Conservation (phyloP, 2,888 invertebrate species). For the Pheosia tremula region DNA sequence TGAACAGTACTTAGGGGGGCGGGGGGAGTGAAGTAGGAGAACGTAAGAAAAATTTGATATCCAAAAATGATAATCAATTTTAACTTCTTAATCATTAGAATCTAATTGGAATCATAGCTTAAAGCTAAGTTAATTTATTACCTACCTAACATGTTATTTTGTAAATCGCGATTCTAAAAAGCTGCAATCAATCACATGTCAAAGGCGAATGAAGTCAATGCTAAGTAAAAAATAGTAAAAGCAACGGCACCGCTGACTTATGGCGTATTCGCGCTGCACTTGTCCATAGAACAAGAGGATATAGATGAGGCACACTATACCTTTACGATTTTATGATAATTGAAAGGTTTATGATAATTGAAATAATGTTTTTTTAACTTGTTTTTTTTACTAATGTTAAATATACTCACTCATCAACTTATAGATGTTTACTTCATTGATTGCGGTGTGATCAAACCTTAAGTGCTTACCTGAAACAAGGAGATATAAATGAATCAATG, state of each 20-base stretch:
- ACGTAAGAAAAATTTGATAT: no score
- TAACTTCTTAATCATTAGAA: no score
- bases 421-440: no score
- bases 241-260: constrained; percentile 52
- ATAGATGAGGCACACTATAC: constrained; percentile 2
- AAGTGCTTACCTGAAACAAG: constrained; percentile 35
- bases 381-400: no score
- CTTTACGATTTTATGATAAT: no score
- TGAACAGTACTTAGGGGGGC: neutral
- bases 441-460: neutral
- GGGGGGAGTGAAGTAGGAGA: no score
- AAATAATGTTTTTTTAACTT: no score
- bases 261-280: constrained; percentile 48
- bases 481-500: constrained; percentile 11
- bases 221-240: constrained; percentile 59
- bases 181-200: constrained; percentile 34
- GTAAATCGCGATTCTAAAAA: constrained; percentile 4
- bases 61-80: no score
- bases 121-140: no score
- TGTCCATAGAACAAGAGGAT: constrained; percentile 37
- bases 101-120: no score
- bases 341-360: no score
- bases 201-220: constrained; percentile 40
- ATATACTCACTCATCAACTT: no score
- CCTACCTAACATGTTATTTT: neutral